Evolutionary conservation across 2,113 vertebrate species (phyloP).

Genomic region (Ailurus styani): DNA sequence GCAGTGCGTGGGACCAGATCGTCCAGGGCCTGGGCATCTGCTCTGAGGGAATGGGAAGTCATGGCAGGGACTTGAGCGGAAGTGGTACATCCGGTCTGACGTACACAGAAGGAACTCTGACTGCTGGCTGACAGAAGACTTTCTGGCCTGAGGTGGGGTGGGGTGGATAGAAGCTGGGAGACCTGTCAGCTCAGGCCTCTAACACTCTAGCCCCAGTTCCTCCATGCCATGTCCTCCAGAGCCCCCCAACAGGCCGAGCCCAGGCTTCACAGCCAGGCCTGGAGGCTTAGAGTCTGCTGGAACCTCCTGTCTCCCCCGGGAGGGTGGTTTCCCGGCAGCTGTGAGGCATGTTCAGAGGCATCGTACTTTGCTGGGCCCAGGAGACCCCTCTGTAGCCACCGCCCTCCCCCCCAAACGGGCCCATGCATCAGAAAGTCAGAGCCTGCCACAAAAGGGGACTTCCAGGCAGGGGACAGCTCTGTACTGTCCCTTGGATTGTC

Average conservation of each 20-base stretch:
- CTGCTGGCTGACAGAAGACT: neutral
- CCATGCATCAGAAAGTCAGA: neutral
- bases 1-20: neutral
- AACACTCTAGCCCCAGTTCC: neutral
- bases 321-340: neutral
- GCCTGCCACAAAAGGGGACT: neutral
- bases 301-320: neutral
- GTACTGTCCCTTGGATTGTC: neutral
- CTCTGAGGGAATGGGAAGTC: neutral
- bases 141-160: neutral
- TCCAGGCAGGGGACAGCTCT: neutral
- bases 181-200: neutral
- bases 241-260: neutral
- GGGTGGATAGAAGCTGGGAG: neutral
- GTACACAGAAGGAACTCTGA: neutral
- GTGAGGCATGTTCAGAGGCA: neutral
- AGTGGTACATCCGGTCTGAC: neutral
- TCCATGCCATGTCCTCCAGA: neutral
- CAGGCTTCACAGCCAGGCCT: neutral
- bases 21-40: neutral
- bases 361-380: neutral
- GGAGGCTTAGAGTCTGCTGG: neutral
- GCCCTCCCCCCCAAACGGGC: neutral
- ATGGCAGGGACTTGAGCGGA: neutral
- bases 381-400: neutral